Evolutionary conservation across 2,797 vertebrate genomes (phyloP).

Genomic region (Chrysocyon brachyurus): DNA sequence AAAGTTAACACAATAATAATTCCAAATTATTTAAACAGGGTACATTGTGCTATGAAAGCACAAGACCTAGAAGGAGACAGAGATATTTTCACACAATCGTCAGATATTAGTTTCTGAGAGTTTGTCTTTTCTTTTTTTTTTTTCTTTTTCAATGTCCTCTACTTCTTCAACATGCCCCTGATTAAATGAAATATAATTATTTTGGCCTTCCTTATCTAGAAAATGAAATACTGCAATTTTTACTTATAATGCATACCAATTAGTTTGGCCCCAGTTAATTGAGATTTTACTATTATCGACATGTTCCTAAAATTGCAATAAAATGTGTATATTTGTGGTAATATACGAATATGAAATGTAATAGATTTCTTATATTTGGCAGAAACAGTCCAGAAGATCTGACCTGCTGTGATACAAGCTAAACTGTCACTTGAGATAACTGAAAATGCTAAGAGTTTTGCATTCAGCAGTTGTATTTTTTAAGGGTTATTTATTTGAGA

Average conservation of each 20-base stretch:
- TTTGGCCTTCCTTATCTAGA: background rate
- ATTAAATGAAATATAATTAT: background rate
- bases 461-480: background rate
- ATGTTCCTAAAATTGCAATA: background rate
- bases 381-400: background rate
- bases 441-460: background rate
- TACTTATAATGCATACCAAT: background rate
- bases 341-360: background rate
- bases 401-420: background rate
- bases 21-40: background rate
- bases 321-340: background rate
- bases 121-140: background rate
- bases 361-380: background rate
- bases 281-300: background rate
- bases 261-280: background rate
- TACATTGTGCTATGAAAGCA: background rate
- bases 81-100: background rate
- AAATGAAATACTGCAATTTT: background rate
- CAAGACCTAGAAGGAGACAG: background rate
- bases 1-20: background rate
- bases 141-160: background rate
- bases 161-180: background rate
- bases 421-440: background rate
- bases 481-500: background rate
- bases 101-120: background rate